Percentiles rank a stretch among this genome's conserved stretches.
phyloP scores from a whole-genome alignment of 2,888 invertebrate species.

The Cryptus viduatorius region DNA sequence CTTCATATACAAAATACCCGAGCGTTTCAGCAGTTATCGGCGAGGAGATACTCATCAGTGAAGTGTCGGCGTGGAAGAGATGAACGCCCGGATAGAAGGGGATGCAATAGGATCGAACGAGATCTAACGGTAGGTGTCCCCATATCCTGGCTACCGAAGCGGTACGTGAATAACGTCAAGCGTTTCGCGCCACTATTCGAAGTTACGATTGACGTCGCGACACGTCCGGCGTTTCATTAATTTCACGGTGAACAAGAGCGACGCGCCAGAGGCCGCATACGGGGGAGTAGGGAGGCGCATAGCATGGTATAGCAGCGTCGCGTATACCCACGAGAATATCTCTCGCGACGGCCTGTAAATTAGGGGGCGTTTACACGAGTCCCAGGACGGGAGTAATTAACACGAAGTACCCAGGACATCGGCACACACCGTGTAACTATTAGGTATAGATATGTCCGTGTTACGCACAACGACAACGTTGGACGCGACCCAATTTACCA shows the following conservation, averaged over 20 bases:
- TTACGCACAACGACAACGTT: constrained; percentile 30
- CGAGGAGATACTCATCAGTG: neutral
- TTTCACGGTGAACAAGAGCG: constrained; percentile 48
- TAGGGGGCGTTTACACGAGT: constrained; percentile 65
- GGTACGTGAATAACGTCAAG: constrained; percentile 50
- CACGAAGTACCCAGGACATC: constrained; percentile 54
- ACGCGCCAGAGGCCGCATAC: neutral
- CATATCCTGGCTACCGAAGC: constrained; percentile 11
- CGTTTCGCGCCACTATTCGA: constrained; percentile 40
- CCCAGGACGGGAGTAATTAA: constrained; percentile 68
- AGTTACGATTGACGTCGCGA: constrained; percentile 65
- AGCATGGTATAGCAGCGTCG: constrained; percentile 11
- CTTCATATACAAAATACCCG: too few species aligned
- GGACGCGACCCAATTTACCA: constrained; percentile 46
- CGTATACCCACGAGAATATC: constrained; percentile 53
- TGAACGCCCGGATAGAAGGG: neutral
- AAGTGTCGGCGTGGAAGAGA: neutral
- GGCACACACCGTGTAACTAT: constrained; percentile 44
- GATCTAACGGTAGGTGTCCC: constrained; percentile 14
- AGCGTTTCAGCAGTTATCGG: too few species aligned
- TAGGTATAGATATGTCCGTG: constrained; percentile 4
- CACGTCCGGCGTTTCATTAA: constrained; percentile 65
- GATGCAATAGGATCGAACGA: constrained; percentile 16
- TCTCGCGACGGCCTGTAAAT: constrained; percentile 67
- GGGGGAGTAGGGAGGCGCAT: neutral